phyloP scores from a whole-genome alignment of 2,797 vertebrate species.

The Brachymystax lenok region DNA sequence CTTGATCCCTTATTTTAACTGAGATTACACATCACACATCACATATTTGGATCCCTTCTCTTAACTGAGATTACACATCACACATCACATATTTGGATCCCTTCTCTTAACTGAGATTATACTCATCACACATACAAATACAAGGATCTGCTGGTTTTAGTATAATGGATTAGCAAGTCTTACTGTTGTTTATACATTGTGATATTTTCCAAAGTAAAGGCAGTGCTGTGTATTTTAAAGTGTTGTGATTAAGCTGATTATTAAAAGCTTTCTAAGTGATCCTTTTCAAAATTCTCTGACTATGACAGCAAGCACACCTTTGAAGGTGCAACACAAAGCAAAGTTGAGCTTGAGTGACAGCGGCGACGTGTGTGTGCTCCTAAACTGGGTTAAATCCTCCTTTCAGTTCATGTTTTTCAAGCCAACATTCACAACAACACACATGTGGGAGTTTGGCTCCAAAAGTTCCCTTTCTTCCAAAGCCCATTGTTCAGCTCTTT shows the following conservation, averaged over 20 bases:
- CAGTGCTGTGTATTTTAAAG: slow-evolving; percentile 6
- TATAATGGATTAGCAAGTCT: background rate
- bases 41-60: too few relatives aligned
- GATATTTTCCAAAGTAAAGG: background rate
- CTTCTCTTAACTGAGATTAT: too few relatives aligned
- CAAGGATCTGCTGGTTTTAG: slow-evolving; percentile 4
- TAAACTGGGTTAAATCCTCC: slow-evolving; percentile 27
- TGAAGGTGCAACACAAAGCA: slow-evolving; percentile 21
- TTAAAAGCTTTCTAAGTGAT: slow-evolving; percentile 1
- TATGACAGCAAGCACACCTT: background rate
- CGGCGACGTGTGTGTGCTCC: background rate
- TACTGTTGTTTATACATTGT: background rate
- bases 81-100: too few relatives aligned
- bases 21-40: too few relatives aligned
- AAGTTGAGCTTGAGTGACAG: slow-evolving; percentile 23
- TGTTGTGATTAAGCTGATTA: slow-evolving; percentile 7
- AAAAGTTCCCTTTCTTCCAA: slow-evolving; percentile 49
- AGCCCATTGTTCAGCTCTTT: slow-evolving; percentile 40
- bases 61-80: too few relatives aligned
- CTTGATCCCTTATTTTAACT: too few relatives aligned
- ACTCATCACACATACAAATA: background rate
- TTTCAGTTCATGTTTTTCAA: slow-evolving; percentile 28
- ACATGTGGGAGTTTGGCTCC: slow-evolving; percentile 40
- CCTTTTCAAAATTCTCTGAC: background rate
- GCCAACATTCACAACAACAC: background rate